Conservation (phyloP, 2,113 vertebrate species). For the Saimiri boliviensis region DNA sequence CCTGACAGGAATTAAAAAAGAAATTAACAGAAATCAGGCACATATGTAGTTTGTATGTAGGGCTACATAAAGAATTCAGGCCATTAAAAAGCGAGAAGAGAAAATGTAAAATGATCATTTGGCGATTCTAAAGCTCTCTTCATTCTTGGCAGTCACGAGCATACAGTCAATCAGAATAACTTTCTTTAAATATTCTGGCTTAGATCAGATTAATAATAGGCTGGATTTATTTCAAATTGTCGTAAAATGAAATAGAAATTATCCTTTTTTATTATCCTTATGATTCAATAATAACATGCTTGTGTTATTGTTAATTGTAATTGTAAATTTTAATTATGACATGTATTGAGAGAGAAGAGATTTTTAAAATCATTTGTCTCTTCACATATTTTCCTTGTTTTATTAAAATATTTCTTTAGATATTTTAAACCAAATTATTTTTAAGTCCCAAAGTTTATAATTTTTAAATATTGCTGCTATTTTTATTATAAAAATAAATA, state of each 20-base stretch:
- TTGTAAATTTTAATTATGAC: background rate
- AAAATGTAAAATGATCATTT: background rate
- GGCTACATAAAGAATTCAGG: background rate
- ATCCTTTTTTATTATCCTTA: background rate
- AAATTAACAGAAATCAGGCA: background rate
- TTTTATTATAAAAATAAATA: conserved; percentile 55
- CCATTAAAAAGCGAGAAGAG: background rate
- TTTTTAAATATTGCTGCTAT: background rate
- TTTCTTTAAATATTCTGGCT: background rate
- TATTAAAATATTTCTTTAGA: conserved; percentile 10
- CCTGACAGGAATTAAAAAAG: background rate
- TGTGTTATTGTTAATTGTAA: background rate
- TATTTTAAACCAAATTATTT: conserved; percentile 25
- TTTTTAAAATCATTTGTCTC: background rate
- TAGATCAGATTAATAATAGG: background rate
- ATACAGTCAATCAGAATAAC: background rate
- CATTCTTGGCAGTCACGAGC: background rate
- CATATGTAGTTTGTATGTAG: background rate
- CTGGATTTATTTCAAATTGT: background rate
- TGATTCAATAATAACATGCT: background rate
- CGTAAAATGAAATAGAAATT: background rate
- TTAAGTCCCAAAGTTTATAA: conserved; percentile 3
- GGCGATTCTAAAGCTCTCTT: background rate
- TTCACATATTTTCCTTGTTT: background rate
- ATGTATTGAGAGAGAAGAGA: background rate